Conservation (phyloP, 2,888 invertebrate species). For the Phyto melanocephala region DNA sequence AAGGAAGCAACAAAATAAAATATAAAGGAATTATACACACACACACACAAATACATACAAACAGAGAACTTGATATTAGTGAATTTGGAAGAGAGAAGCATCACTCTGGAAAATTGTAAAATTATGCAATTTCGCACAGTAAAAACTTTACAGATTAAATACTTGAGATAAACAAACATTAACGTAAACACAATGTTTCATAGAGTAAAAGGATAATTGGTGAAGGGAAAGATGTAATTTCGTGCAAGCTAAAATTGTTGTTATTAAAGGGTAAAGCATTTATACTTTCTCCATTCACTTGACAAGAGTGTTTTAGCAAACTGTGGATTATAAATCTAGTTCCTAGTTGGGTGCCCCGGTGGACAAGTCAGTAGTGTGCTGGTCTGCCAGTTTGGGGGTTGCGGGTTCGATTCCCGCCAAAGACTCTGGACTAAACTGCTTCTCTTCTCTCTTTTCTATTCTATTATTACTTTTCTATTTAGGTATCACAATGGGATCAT, state of each 20-base stretch:
- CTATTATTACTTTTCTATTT: too few relatives aligned
- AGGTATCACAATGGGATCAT: too few relatives aligned
- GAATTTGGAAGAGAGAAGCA: conserved; percentile 67
- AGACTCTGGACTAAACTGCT: too few relatives aligned
- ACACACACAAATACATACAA: conserved; percentile 6
- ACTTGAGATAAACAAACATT: conserved; percentile 51
- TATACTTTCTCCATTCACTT: too few relatives aligned
- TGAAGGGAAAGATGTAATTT: neutral
- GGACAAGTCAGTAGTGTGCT: too few relatives aligned
- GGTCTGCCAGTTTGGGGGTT: too few relatives aligned
- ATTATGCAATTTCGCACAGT: conserved; percentile 74
- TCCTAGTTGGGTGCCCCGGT: too few relatives aligned
- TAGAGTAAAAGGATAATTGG: neutral
- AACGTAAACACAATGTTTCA: conserved; percentile 9
- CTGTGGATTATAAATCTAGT: too few relatives aligned
- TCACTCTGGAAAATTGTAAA: conserved; percentile 77
- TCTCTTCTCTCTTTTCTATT: too few relatives aligned
- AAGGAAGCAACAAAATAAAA: conserved; percentile 44
- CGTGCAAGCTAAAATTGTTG: neutral
- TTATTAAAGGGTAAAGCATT: too few relatives aligned
- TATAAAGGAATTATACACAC: conserved; percentile 41
- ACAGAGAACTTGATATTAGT: conserved; percentile 17
- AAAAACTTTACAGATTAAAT: conserved; percentile 65
- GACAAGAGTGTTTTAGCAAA: too few relatives aligned
- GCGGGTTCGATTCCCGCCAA: too few relatives aligned